phyloP scores from a whole-genome alignment of 2,888 invertebrate genomes.

The Cryptocephalus moraei region DNA sequence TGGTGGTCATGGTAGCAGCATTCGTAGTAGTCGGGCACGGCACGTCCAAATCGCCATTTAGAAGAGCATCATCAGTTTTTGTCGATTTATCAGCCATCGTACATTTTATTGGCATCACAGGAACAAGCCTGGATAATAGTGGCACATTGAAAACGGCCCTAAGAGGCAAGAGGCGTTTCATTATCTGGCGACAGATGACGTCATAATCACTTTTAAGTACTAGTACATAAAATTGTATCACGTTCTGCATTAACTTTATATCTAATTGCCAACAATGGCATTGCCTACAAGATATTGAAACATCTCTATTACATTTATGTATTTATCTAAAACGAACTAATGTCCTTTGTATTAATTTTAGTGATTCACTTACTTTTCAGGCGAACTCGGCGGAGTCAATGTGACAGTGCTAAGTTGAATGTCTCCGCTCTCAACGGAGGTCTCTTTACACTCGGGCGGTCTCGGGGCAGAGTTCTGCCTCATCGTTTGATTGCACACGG shows the following conservation, averaged over 20 bases:
- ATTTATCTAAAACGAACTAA: too few species aligned
- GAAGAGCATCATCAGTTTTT: constrained; percentile 49
- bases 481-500: constrained; percentile 9
- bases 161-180: too few species aligned
- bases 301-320: too few species aligned
- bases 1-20: constrained; percentile 46
- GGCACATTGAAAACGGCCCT: too few species aligned
- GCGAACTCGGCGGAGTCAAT: constrained; percentile 50
- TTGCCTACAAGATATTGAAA: too few species aligned
- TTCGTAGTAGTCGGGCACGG: constrained; percentile 39
- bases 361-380: constrained; percentile 44
- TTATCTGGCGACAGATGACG: too few species aligned
- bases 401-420: constrained; percentile 38
- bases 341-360: too few species aligned
- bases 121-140: constrained; percentile 29
- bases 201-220: too few species aligned
- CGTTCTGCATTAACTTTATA: too few species aligned
- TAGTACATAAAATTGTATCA: too few species aligned
- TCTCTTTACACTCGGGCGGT: constrained; percentile 25
- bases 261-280: too few species aligned
- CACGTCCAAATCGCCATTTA: constrained; percentile 27
- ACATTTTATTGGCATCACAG: constrained; percentile 35
- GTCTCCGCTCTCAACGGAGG: constrained; percentile 29
- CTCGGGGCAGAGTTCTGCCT: constrained; percentile 8
- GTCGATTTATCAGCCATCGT: constrained; percentile 59